Evolutionary conservation across 2,113 vertebrate species (phyloP), one percentile per base, ranked within the genome.

Genomic region (Phalacrocorax brasilianus): DNA sequence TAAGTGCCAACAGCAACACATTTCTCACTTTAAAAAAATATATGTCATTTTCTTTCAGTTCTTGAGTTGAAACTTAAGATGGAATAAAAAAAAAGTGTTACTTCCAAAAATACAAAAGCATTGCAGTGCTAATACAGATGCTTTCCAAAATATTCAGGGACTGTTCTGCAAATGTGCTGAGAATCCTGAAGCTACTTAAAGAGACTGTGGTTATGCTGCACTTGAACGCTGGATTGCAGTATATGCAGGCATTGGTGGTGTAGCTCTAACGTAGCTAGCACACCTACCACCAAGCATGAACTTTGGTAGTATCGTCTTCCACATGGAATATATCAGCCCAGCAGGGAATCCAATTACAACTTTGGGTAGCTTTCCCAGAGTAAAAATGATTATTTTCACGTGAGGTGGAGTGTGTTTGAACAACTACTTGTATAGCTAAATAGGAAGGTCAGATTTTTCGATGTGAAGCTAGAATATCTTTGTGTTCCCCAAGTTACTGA

Each of bases 1-100:
- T 53, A 93, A 93, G 77, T 92, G 96, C 95, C 93, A 96, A 93
- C 83, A 90, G 96, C 96, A 95, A 96, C 81, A 53, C 66, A 50
- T 55, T 92, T 97, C 94, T 93, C 72, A 62, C 63, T 58, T 84
- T 6, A 19, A 61, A 63, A 65, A 85, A 88, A 90, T 32, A 42
- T 0, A n/a, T 1, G 2, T 50, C 38, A 52, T 77, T 89, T 96
- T 94, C 52, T 86, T 91, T 53, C 56, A 74, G 61, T 55, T 91
- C 81, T 89, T 95, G 66, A 72, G 40, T 85, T 79, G 82, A 79
- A 96, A 83, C 58, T 96, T 89, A 42, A 94, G 89, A 93, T 71
- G 53, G 87, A 94, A 95, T 88, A 11, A 49, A 75, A 82, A 89
- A 49, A 35, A 84, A 40, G 11, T 10, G 3, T 26, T 87, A 11